Base-by-base conservation (phyloP, 2,113 vertebrate species). In the Casuarius casuarius region DNA sequence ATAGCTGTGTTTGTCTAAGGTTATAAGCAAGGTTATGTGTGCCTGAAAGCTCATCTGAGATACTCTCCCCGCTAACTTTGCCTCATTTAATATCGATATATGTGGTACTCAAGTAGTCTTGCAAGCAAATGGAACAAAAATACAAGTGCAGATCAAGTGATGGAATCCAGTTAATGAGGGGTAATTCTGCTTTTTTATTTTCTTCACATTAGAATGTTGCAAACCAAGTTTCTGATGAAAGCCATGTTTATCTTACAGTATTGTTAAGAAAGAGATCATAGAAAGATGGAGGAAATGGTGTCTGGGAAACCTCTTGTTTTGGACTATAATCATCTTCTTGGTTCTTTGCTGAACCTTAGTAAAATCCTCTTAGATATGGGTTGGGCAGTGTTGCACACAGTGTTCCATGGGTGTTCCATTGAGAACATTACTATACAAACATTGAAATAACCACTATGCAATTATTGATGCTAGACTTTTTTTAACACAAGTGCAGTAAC, bases 221-320 rank as follows among this genome's bases (percentile, higher is more conserved):
- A 75, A 89, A 35, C 31, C 31, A 28, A n/a, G n/a, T 52, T 77
- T 71, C 46, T 68, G 42, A 79, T 65, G 62, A 82, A 87, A 95
- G 73, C 70, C 0, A 0, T 61, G 10, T 75, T 94, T 84, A 38
- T 84, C 38, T 72, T 75, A 67, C 4, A 28, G 10, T 79, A 84
- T 49, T 75, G 51, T 48, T 84, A 89, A 89, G 38, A 56, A 79
- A 68, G 80, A 92, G n/a, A 95, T 72, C 56, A 71, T 46, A 89
- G 19, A 71, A 56, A 58, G 1, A 1, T 23, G 73, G 38, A 71
- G 18, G 28, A 63, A 65, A 4, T 67, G 7, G 29, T 81, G 38
- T 65, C 63, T 80, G 38, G 51, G 79, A 90, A 94, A 81, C 87
- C 33, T 78, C 59, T 77, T 86, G n/a, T 42, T 94, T 67, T 88